A percentile compares a stretch with the other conserved stretches of the same genome.
Evolutionary conservation across 2,797 vertebrate species (phyloP).

Genomic region (Clarias platycephalus): DNA sequence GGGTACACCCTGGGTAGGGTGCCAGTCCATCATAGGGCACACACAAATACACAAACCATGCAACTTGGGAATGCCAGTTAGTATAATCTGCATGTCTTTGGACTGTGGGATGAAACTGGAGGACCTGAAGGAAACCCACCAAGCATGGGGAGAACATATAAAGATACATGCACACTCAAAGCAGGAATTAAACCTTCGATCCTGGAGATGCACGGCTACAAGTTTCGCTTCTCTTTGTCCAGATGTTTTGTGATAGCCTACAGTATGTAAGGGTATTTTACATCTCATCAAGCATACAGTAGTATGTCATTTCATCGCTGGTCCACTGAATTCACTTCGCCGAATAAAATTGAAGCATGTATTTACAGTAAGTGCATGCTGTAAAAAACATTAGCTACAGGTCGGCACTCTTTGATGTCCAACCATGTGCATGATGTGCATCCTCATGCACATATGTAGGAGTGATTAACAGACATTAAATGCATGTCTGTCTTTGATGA

Average conservation of each 20-base stretch:
- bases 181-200: too few relatives aligned
- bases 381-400: neutral
- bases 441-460: conserved; percentile 12
- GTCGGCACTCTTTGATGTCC: conserved; percentile 2
- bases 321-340: neutral
- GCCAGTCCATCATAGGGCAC: too few relatives aligned
- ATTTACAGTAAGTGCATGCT: conserved; percentile 7
- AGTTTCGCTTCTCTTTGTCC: conserved; percentile 2
- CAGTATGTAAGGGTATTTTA: neutral
- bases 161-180: too few relatives aligned
- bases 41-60: too few relatives aligned
- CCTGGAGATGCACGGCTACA: too few relatives aligned
- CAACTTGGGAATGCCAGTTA: too few relatives aligned
- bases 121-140: too few relatives aligned
- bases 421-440: conserved; percentile 19
- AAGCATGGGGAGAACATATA: too few relatives aligned
- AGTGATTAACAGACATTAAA: conserved; percentile 12
- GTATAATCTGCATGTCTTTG: too few relatives aligned
- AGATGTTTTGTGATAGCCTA: neutral
- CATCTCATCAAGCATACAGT: neutral
- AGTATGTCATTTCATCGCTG: neutral
- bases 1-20: too few relatives aligned
- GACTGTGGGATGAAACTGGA: too few relatives aligned
- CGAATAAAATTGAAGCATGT: conserved; percentile 29
- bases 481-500: conserved; percentile 50